Base-by-base conservation (phyloP, 2,888 invertebrate genomes). In the Plagodis pulveraria region DNA sequence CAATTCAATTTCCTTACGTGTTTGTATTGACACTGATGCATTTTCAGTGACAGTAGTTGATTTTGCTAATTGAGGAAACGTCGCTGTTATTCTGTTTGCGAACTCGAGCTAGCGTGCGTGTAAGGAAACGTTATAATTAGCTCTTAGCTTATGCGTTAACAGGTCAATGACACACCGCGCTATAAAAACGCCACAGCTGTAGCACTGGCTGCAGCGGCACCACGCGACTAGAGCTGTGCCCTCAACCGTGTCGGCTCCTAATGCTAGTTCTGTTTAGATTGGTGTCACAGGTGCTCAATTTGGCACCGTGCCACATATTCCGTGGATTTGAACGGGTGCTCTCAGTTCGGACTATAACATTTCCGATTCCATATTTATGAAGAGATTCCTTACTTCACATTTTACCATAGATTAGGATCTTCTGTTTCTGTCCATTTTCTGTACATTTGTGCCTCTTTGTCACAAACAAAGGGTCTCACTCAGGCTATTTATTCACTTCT, bases 91-190 rank as follows among this genome's bases (percentile, higher is more conserved):
- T 53, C 40, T 58, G 66, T 62, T 62, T 45, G 67, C 58, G 45
- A 57, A 63, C 47, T 61, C 46, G 46, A 58, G 50, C 66, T 66
- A 66, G 65, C 65, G 58, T 67, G 76, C 74, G 50, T 72, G 75
- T 80, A 81, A 83, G 85, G 85, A 88, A 86, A 83, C 77, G 40
- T 84, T 89, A 90, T 86, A 88, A 90, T 91, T 89, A 90, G 86
- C 82, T 77, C 80, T 78, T 73, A 82, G 71, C 82, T 80, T 80
- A 84, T 86, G 84, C 85, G 86, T 88, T 88, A 87, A 84, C 80
- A 75, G 91, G 89, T 89, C 91, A 91, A 87, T 90, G 91, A 91
- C 91, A 87, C 81, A 70, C 73, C 69, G 76, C 78, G 74, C 76
- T 76, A 83, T 78, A 72, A 80, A 82, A 81, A 73, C 75, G 80